phyloP scores from a whole-genome alignment of 2,797 vertebrate genomes.

The Oreochromis grahami region DNA sequence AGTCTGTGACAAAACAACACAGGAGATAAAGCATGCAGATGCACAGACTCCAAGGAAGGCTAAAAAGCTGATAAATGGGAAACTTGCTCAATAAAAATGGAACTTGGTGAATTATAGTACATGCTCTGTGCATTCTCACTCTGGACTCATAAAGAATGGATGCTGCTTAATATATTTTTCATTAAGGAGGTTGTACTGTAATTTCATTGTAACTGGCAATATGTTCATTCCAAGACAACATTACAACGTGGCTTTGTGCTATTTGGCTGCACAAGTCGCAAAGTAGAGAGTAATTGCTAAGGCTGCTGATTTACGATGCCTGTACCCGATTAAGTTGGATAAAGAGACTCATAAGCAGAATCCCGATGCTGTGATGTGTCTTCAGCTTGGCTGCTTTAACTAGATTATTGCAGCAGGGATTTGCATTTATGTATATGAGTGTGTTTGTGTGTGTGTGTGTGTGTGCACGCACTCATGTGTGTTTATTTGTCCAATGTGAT shows the following conservation, averaged over 20 bases:
- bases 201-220: conserved; percentile 35
- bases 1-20: background rate
- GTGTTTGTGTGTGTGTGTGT: background rate
- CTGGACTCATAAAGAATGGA: conserved; percentile 58
- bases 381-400: conserved; percentile 2
- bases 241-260: conserved; percentile 10
- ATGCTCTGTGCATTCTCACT: conserved; percentile 3
- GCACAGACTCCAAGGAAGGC: background rate
- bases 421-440: background rate
- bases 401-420: background rate
- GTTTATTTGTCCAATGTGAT: background rate
- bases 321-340: conserved; percentile 32
- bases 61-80: background rate
- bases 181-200: conserved; percentile 39
- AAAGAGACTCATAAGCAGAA: conserved; percentile 27
- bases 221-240: background rate
- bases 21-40: background rate
- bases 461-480: too few relatives aligned
- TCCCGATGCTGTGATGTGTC: conserved; percentile 1
- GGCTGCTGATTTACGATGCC: conserved; percentile 37
- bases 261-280: conserved; percentile 17
- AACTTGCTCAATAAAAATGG: conserved; percentile 14
- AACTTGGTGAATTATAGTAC: conserved; percentile 1
- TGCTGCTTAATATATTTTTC: conserved; percentile 54
- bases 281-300: conserved; percentile 10